A percentile compares a stretch with the other conserved stretches of the same genome.
phyloP scores from a whole-genome alignment of 2,888 invertebrate genomes.

The Nebria brevicollis region DNA sequence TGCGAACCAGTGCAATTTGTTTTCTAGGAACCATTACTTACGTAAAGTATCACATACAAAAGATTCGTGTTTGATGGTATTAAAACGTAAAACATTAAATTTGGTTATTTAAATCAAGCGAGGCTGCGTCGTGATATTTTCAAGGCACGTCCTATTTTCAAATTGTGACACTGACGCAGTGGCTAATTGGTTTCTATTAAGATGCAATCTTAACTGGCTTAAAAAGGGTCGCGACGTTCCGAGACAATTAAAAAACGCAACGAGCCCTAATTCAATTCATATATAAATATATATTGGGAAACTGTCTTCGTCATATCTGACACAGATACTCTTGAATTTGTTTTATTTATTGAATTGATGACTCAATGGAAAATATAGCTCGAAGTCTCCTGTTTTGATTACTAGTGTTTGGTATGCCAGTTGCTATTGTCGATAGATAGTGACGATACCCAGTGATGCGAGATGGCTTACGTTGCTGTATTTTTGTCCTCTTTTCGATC shows the following conservation, averaged over 20 bases:
- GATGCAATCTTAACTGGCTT: slow-evolving; percentile 12
- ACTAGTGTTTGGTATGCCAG: neutral
- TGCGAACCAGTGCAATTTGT: too few species aligned
- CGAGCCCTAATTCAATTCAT: neutral
- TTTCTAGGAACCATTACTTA: too few species aligned
- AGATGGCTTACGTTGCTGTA: neutral
- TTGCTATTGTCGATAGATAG: slow-evolving; percentile 3
- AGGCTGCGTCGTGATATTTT: neutral
- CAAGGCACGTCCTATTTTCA: neutral
- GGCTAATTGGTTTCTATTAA: slow-evolving; percentile 17
- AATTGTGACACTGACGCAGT: slow-evolving; percentile 10
- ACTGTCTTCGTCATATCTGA: too few species aligned
- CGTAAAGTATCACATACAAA: too few species aligned
- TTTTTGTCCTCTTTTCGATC: neutral
- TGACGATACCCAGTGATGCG: neutral
- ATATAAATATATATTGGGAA: neutral
- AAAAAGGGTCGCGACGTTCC: neutral
- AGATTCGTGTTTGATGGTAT: too few species aligned
- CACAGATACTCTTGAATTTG: too few species aligned
- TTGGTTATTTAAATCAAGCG: too few species aligned
- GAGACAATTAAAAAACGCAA: slow-evolving; percentile 14
- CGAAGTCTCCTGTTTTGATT: too few species aligned
- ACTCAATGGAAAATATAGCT: too few species aligned
- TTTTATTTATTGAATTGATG: too few species aligned
- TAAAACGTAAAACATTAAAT: too few species aligned